Evolutionary conservation across 35 echinoderm and acorn worm species (phyloP).

Genomic region (Ophioderma brevispina): DNA sequence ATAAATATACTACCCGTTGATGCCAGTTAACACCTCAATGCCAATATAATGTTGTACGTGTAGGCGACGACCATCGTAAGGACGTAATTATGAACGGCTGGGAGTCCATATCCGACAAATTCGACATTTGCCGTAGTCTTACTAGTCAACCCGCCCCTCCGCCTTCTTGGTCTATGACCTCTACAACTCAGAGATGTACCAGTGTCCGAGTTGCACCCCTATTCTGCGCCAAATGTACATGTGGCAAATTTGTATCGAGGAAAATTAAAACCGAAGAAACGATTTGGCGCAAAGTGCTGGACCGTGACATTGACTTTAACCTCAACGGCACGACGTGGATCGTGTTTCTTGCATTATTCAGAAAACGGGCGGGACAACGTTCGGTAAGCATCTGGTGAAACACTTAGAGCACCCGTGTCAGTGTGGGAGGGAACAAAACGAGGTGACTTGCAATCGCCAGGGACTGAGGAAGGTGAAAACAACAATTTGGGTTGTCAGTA

Average conservation of each 20-base stretch:
- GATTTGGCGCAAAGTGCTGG: too few relatives aligned
- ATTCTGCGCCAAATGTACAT: not conserved
- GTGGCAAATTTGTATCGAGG: too few relatives aligned
- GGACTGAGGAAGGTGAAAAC: conserved; percentile 28
- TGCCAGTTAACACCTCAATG: too few relatives aligned
- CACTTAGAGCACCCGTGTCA: conserved; percentile 69
- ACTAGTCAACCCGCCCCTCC: too few relatives aligned
- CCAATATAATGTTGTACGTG: too few relatives aligned
- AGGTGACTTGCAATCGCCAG: conserved; percentile 65
- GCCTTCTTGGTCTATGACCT: not conserved
- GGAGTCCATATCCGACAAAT: not conserved
- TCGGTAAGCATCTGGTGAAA: conserved; percentile 72
- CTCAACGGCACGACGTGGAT: conserved; percentile 78
- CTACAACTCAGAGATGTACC: not conserved
- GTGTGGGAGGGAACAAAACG: conserved; percentile 46
- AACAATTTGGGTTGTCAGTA: conserved; percentile 81
- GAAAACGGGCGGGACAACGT: conserved; percentile 90
- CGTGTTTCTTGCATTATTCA: conserved; percentile 93
- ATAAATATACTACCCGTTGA: too few relatives aligned
- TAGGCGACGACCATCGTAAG: too few relatives aligned
- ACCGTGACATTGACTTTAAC: not conserved
- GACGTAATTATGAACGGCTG: not conserved
- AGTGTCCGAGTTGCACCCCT: not conserved
- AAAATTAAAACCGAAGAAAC: not conserved
- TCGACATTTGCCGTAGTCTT: not conserved